phyloP scores from a whole-genome alignment of 2,113 vertebrate species.

The Ceyx cyanopectus region DNA sequence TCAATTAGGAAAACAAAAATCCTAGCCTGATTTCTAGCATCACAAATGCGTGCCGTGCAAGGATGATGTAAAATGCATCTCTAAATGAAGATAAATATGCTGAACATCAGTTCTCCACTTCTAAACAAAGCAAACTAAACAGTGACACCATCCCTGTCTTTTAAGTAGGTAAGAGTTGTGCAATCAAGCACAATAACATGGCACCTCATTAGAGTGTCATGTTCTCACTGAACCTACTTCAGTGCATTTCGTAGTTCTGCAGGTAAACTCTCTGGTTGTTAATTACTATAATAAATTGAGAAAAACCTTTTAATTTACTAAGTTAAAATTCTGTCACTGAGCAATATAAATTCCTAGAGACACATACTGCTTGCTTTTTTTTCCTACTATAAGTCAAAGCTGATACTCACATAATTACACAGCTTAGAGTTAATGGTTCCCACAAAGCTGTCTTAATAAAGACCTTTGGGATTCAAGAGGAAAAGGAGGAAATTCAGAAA shows the following conservation, averaged over 20 bases:
- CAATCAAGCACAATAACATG: background rate
- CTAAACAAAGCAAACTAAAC: background rate
- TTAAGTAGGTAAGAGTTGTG: background rate
- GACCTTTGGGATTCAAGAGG: conserved; percentile 61
- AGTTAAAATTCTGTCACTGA: conserved; percentile 51
- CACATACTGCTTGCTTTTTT: background rate
- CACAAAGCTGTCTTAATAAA: conserved; percentile 76
- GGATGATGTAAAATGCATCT: background rate
- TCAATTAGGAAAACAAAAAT: background rate
- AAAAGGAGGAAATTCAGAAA: conserved; percentile 58
- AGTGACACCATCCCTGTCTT: background rate
- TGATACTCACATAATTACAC: conserved; percentile 56
- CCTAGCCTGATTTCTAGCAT: background rate
- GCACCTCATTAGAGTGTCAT: background rate
- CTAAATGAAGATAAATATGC: background rate
- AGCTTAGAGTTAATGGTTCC: conserved; percentile 66
- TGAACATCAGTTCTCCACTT: background rate
- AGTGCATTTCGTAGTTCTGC: background rate
- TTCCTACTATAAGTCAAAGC: conserved; percentile 25
- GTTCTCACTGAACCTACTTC: background rate
- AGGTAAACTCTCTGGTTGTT: conserved; percentile 37
- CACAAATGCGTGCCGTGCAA: background rate
- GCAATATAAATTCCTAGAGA: conserved; percentile 38
- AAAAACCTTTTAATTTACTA: conserved; percentile 64
- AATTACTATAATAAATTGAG: conserved; percentile 60